These are phyloP conservation scores for Euplexia lucipara DNA, from an alignment of 2,888 invertebrate species.

Conservation along the genomic window DNA sequence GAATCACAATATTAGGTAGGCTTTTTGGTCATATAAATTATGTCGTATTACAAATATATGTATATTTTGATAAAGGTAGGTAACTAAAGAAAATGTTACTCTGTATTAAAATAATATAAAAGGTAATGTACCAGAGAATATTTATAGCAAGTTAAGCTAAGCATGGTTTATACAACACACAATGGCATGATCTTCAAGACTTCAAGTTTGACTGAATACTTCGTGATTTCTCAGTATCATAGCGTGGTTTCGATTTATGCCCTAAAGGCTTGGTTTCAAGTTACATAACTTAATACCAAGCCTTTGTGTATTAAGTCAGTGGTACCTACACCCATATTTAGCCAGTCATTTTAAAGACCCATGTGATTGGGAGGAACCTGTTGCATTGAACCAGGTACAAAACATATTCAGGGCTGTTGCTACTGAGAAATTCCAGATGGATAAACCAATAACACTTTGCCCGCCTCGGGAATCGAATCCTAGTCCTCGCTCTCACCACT, in stretches of 20 bases:
- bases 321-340: too few relatives aligned
- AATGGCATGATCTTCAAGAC: not conserved
- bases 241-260: too few relatives aligned
- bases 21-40: slow-evolving; percentile 57
- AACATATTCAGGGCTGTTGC: too few relatives aligned
- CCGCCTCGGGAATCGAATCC: too few relatives aligned
- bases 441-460: too few relatives aligned
- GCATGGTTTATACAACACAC: slow-evolving; percentile 32
- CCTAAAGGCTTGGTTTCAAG: not conserved
- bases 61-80: slow-evolving; percentile 30
- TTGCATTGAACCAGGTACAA: too few relatives aligned
- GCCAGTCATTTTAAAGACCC: too few relatives aligned
- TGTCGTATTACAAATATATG: slow-evolving; percentile 46
- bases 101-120: slow-evolving; percentile 27
- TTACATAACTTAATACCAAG: too few relatives aligned
- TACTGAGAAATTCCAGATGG: too few relatives aligned
- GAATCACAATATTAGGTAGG: slow-evolving; percentile 67
- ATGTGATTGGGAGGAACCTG: too few relatives aligned
- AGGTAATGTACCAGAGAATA: slow-evolving; percentile 9
- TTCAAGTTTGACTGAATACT: not conserved
- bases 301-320: too few relatives aligned
- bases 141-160: slow-evolving; percentile 8
- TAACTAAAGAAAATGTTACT: slow-evolving; percentile 16
- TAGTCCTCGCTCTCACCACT: too few relatives aligned
- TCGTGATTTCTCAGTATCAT: not conserved